These are phyloP conservation scores for Hoplias malabaricus DNA, from an alignment of 2,113 vertebrate species.

Conservation along the genomic window DNA sequence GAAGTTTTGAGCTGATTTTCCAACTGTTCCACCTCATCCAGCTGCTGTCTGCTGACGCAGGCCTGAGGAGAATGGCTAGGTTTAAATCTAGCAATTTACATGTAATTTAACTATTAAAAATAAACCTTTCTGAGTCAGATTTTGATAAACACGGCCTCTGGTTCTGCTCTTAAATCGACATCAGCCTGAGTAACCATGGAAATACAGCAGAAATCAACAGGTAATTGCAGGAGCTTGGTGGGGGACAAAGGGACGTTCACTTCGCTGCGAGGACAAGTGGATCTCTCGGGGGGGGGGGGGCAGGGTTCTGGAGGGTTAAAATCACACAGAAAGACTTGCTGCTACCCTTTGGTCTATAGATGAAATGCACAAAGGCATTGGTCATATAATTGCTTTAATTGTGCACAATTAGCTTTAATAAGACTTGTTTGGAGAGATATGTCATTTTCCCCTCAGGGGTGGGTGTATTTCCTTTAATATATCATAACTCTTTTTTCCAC, in stretches of 20 bases:
- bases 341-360: not conserved
- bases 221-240: not conserved
- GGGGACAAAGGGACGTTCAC: constrained; percentile 24
- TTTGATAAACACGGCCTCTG: not conserved
- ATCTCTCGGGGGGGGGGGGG: not conserved
- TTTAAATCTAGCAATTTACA: constrained; percentile 20
- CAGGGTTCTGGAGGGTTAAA: constrained; percentile 32
- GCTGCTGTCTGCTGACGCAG: not conserved
- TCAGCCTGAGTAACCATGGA: constrained; percentile 33
- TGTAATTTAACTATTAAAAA: not conserved
- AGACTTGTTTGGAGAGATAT: constrained; percentile 11
- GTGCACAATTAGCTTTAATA: constrained; percentile 43
- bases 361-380: constrained; percentile 30
- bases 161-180: not conserved
- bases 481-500: not conserved
- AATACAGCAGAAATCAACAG: constrained; percentile 38
- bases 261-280: not conserved
- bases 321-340: constrained; percentile 8
- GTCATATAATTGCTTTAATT: constrained; percentile 47
- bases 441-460: constrained; percentile 1
- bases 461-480: constrained; percentile 7
- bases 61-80: not conserved
- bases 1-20: not conserved
- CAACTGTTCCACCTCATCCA: not conserved
- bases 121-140: not conserved